Percentiles rank a stretch among this genome's conserved stretches.
Evolutionary conservation across 2,797 vertebrate species (phyloP).

Genomic region (Takifugu ocellatus): DNA sequence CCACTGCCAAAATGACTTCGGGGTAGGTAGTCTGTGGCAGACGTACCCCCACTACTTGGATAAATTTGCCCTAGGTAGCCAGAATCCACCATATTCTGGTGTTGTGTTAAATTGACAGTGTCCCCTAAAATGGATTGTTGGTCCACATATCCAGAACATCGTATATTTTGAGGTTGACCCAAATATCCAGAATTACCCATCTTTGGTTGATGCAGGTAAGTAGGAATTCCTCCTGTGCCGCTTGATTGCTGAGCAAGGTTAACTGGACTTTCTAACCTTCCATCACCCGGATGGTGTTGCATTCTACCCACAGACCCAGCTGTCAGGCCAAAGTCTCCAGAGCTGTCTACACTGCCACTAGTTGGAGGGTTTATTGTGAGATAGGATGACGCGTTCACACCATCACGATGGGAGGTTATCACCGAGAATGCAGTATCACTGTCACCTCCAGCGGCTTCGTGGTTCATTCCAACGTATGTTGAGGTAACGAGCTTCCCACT

Average conservation of each 20-base stretch:
- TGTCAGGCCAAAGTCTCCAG: conserved; percentile 68
- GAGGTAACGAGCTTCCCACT: conserved; percentile 52
- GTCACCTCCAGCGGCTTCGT: conserved; percentile 49
- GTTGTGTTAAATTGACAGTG: conserved; percentile 45
- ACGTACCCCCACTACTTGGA: conserved; percentile 59
- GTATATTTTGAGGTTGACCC: conserved; percentile 45
- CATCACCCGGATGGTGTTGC: conserved; percentile 64
- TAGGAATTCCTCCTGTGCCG: conserved; percentile 47
- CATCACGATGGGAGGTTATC: conserved; percentile 59
- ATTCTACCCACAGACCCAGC: conserved; percentile 40
- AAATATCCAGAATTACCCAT: conserved; percentile 64
- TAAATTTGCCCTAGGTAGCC: conserved; percentile 68
- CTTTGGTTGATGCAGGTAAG: conserved; percentile 64
- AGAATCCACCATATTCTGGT: conserved; percentile 51
- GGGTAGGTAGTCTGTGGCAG: conserved; percentile 70
- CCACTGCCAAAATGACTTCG: conserved; percentile 81
- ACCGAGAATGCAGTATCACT: conserved; percentile 61
- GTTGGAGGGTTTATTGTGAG: conserved; percentile 71
- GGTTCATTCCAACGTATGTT: conserved; percentile 71
- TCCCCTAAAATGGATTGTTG: conserved; percentile 50
- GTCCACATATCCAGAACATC: conserved; percentile 62
- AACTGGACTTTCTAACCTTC: conserved; percentile 62
- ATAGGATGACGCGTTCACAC: conserved; percentile 66
- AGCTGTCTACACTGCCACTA: conserved; percentile 59
- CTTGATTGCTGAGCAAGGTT: conserved; percentile 64